Evolutionary conservation across 2,888 invertebrate species (phyloP).

Genomic region (Orthonychiurus folsomi): DNA sequence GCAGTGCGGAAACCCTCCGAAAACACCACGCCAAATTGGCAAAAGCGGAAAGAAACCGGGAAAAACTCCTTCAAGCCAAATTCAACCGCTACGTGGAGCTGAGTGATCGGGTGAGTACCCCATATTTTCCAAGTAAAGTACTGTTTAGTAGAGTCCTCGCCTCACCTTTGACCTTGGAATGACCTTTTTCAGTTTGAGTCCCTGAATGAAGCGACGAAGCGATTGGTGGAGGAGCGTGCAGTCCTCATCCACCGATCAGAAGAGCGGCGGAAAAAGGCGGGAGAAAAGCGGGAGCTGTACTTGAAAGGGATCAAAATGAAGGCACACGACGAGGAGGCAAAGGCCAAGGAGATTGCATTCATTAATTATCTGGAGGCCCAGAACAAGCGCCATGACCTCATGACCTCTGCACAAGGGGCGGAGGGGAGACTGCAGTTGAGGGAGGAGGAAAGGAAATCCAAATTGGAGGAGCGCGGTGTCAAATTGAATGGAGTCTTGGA

Average conservation of each 20-base stretch:
- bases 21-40: conserved; percentile 83
- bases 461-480: conserved; percentile 83
- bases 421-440: conserved; percentile 56
- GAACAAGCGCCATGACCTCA: conserved; percentile 82
- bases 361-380: conserved; percentile 93
- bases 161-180: too few relatives aligned
- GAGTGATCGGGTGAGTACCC: conserved; percentile 34
- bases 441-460: conserved; percentile 74
- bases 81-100: conserved; percentile 38
- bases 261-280: conserved; percentile 61
- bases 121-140: too few relatives aligned
- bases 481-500: conserved; percentile 93
- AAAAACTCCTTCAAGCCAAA: conserved; percentile 61
- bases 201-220: conserved; percentile 37
- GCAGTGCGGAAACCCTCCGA: conserved; percentile 55
- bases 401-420: conserved; percentile 60
- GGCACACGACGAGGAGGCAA: conserved; percentile 95
- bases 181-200: conserved; percentile 32
- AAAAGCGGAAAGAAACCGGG: conserved; percentile 77
- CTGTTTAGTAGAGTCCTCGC: conserved; percentile 8
- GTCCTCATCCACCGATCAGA: conserved; percentile 35
- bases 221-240: conserved; percentile 28
- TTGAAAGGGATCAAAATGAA: conserved; percentile 77
- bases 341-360: conserved; percentile 92
- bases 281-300: conserved; percentile 78